A percentile compares a stretch with the other conserved stretches of the same genome.
These are phyloP conservation scores for Hyphantria cunea DNA, from an alignment of 1,140 invertebrate genomes.

Conservation along the genomic window DNA sequence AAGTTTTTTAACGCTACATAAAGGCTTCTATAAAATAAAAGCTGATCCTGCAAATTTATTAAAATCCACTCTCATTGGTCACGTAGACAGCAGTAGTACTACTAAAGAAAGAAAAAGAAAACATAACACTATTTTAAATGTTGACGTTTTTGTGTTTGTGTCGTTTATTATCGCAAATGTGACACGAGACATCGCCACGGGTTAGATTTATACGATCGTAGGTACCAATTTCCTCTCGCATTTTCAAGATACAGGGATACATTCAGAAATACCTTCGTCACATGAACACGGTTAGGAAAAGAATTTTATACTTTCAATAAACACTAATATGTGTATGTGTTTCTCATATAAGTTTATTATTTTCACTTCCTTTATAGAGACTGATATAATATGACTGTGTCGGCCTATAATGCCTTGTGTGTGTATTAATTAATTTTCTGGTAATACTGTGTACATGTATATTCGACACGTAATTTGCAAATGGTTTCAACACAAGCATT, in stretches of 20 bases:
- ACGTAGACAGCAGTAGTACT: too few relatives aligned
- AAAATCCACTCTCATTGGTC: neutral
- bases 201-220: constrained; percentile 14
- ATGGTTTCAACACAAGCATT: too few relatives aligned
- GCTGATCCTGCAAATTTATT: too few relatives aligned
- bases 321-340: constrained; percentile 5
- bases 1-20: too few relatives aligned
- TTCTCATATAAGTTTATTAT: too few relatives aligned
- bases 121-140: constrained; percentile 18
- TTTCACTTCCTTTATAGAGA: too few relatives aligned
- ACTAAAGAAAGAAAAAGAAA: constrained; percentile 9
- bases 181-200: constrained; percentile 18
- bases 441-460: neutral
- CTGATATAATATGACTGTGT: neutral
- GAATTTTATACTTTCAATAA: constrained; percentile 11
- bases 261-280: constrained; percentile 8
- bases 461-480: neutral
- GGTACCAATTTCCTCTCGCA: constrained; percentile 11
- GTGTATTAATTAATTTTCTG: constrained; percentile 6
- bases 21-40: too few relatives aligned
- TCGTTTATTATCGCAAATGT: constrained; percentile 24
- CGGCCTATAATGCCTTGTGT: neutral
- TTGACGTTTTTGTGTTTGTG: constrained; percentile 10
- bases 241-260: constrained; percentile 15
- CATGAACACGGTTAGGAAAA: constrained; percentile 1